Evolutionary conservation across 2,888 invertebrate genomes (phyloP), one percentile per base, ranked within the genome.

Genomic region (Cynaeus angustus): DNA sequence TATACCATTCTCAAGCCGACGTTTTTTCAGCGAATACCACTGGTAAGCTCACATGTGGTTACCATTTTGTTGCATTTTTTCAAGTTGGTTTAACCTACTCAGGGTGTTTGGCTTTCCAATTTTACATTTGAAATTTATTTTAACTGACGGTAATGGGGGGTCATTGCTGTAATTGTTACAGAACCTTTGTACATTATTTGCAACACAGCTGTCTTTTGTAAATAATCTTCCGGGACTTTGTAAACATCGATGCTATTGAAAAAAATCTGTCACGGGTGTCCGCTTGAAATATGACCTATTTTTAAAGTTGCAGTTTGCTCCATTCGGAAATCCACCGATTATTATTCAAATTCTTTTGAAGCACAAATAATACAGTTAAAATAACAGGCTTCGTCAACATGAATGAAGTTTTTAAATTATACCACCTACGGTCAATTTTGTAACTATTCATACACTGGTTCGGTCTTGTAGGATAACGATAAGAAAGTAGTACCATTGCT

Each of bases 281-380:
- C 12, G n/a, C 16, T 16, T 50, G 66, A 55, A 58, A 58, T 55
- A 66, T 48, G 58, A 58, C 37, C 58, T 10, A 50, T 66, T 66
- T 58, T 50, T 43, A 50, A 50, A 28, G 26, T 26, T 53, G 37
- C 26, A 14, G 28, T 3, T 58, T 58, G 56, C 58, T 66, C 58
- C 66, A 58, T 53, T 64, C 37, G 45, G 12, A n/a, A n/a, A n/a
- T n/a, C n/a, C n/a, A n/a, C n/a, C n/a, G n/a, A n/a, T n/a, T n/a
- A n/a, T n/a, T n/a, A n/a, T n/a, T n/a, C n/a, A n/a, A n/a, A n/a
- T n/a, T n/a, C n/a, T n/a, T n/a, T n/a, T n/a, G n/a, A n/a, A n/a
- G n/a, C n/a, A n/a, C n/a, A n/a, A n/a, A n/a, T n/a, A n/a, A n/a
- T n/a, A n/a, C n/a, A n/a, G n/a, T n/a, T n/a, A n/a, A n/a, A n/a